Evolutionary conservation across 1,140 invertebrate genomes (phyloP), one percentile per base, ranked within the genome.

Genomic region (Wiebesia pumilae): DNA sequence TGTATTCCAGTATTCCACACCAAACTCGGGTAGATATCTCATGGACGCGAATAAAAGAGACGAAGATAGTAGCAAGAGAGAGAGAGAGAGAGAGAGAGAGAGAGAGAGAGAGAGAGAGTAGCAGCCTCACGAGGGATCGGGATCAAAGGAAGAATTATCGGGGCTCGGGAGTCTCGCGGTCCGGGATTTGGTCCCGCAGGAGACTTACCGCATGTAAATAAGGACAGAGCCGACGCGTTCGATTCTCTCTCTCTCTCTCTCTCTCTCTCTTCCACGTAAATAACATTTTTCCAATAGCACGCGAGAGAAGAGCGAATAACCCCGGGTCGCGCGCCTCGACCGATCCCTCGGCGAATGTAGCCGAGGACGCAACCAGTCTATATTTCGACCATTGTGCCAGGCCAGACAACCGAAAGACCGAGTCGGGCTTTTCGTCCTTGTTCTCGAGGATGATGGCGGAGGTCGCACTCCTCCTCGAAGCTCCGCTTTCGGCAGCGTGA

Each of bases 71-170:
- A 86, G 65, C 62, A 73, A 65, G 69, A 82, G 24, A 81, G 69
- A 82, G 30, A 77, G 80, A 78, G 69, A 82, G 71, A 69, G 73
- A 65, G 80, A 43, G 80, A 47, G 58, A 71, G 69, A 58, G 51
- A 58, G 81, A 58, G 19, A 9, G 30, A 38, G 4, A 35, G 14
- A 47, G 71, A n/a, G 38, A 33, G 7, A n/a, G 24, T 35, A 10
- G 89, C 89, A 89, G 88, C 88, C 90, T 90, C 92, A 92, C 90
- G 90, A 88, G 89, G 92, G 92, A 93, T 90, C 88, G 90, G 93
- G 93, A 94, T 94, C 93, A 93, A 94, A 93, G 93, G 91, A 94
- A 94, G 93, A 94, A 94, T 94, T 94, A 93, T 93, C 93, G 93
- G 92, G 93, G 92, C 92, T 90, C 91, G 84, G 91, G 69, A 69